These are phyloP conservation scores for Distichodus sexfasciatus DNA, from an alignment of 2,797 vertebrate genomes.

Conservation along the genomic window DNA sequence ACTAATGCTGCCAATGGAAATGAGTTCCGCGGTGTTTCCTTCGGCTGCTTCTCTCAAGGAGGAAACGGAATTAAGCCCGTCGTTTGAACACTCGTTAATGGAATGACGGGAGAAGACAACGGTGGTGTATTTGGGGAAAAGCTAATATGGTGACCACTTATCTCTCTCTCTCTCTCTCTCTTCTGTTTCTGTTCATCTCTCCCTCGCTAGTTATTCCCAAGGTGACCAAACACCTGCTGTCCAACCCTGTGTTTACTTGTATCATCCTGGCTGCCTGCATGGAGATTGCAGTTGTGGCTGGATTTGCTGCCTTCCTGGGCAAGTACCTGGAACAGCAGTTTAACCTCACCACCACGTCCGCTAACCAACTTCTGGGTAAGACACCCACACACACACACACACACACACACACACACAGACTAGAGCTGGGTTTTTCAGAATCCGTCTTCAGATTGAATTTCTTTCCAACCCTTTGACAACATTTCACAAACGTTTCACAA, in stretches of 20 bases:
- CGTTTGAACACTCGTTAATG: not conserved
- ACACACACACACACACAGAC: not conserved
- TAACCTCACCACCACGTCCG: slow-evolving; percentile 95
- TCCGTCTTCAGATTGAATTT: too few species aligned
- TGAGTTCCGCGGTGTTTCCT: not conserved
- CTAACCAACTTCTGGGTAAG: slow-evolving; percentile 95
- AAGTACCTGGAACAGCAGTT: slow-evolving; percentile 99
- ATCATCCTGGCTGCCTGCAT: slow-evolving; percentile 95
- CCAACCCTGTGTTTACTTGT: slow-evolving; percentile 97
- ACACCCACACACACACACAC: slow-evolving; percentile 20
- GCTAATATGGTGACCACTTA: not conserved
- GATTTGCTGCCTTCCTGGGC: slow-evolving; percentile 94
- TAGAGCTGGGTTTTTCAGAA: not conserved
- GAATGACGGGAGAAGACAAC: not conserved
- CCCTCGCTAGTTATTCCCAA: slow-evolving; percentile 90
- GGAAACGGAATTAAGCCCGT: not conserved
- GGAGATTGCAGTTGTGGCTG: slow-evolving; percentile 97
- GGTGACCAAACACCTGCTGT: slow-evolving; percentile 94
- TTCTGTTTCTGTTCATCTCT: not conserved
- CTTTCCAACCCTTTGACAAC: too few species aligned
- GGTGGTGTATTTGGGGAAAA: not conserved
- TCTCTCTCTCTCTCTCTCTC: not conserved
- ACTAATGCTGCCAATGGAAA: too few species aligned
- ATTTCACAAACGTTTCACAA: too few species aligned
- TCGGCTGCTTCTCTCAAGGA: not conserved